phyloP scores from a whole-genome alignment of 2,113 vertebrate species.

The Ictidomys tridecemlineatus region DNA sequence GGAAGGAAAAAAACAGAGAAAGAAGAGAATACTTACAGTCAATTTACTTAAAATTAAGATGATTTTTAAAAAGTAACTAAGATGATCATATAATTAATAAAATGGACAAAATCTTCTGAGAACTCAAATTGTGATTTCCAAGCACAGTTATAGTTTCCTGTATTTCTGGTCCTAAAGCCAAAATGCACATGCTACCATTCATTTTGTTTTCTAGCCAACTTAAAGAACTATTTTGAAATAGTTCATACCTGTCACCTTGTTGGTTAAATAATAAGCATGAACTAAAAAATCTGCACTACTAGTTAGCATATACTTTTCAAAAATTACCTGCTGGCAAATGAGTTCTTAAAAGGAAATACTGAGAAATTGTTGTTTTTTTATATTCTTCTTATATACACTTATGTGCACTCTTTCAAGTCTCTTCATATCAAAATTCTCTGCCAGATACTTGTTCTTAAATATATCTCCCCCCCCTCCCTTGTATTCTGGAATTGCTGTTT shows the following conservation, averaged over 20 bases:
- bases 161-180: conserved; percentile 43
- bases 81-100: background rate
- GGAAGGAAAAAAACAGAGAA: background rate
- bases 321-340: too few relatives aligned
- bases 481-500: background rate
- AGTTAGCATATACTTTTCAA: background rate
- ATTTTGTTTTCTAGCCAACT: background rate
- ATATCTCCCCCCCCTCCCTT: background rate
- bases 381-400: conserved; percentile 17
- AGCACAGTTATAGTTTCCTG: background rate
- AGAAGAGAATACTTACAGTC: background rate
- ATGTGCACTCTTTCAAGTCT: background rate
- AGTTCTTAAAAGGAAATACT: background rate
- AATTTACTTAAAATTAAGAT: conserved; percentile 17
- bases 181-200: background rate
- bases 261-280: conserved; percentile 8
- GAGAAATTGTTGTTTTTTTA: background rate
- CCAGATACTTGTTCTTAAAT: background rate
- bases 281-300: background rate
- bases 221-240: conserved; percentile 44
- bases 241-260: background rate
- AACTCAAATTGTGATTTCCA: conserved; percentile 32
- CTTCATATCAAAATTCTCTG: background rate
- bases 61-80: background rate
- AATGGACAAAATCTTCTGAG: background rate